These are phyloP conservation scores for Leptinotarsa lineolata DNA, from an alignment of 1,140 invertebrate species.

Conservation along the genomic window DNA sequence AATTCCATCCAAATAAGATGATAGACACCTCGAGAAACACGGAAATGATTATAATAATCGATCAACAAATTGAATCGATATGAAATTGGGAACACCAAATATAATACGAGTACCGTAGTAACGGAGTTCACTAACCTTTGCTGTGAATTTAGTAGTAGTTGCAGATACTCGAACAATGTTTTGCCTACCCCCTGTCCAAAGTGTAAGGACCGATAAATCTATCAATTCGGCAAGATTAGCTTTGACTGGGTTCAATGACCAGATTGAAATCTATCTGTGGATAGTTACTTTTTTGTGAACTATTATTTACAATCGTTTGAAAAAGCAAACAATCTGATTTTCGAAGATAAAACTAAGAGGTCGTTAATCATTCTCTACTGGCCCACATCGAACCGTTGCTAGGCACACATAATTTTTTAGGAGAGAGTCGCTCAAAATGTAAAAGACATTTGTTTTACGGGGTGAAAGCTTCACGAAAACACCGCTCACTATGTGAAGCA, in stretches of 20 bases:
- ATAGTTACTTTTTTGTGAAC: not conserved
- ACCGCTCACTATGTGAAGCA: too few relatives aligned
- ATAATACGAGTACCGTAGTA: not conserved
- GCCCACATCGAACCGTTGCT: too few relatives aligned
- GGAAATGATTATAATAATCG: too few relatives aligned
- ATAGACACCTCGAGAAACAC: too few relatives aligned
- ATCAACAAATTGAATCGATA: constrained; percentile 1
- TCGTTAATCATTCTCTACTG: not conserved
- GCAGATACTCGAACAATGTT: not conserved
- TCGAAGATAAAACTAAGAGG: not conserved
- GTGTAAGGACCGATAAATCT: constrained; percentile 8
- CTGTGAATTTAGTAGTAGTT: not conserved
- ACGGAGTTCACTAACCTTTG: not conserved
- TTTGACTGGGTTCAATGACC: constrained; percentile 13
- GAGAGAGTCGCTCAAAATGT: not conserved
- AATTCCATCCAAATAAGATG: too few relatives aligned
- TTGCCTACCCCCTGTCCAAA: constrained; percentile 11
- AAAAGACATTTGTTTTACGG: not conserved
- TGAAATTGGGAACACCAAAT: not conserved
- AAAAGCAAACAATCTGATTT: not conserved
- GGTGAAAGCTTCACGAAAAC: too few relatives aligned
- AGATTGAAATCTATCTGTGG: not conserved
- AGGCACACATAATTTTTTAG: not conserved
- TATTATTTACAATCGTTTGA: not conserved
- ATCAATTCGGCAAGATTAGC: constrained; percentile 20